Base-by-base conservation (phyloP, 2,797 vertebrate genomes). In the Acridotheres tristis region DNA sequence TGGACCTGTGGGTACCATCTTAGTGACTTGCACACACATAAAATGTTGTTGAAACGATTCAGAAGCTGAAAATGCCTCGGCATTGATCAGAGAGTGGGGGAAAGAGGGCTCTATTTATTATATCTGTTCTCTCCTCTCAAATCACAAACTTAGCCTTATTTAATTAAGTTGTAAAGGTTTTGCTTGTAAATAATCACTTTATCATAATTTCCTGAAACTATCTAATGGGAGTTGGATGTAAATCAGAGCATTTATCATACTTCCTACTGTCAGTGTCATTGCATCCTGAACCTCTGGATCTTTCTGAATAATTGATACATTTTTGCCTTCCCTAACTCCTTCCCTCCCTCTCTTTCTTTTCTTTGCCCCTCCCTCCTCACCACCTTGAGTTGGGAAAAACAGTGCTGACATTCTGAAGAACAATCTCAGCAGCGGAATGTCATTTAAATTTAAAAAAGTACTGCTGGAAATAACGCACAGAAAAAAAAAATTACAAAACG, bases 181-280 rank as follows among this genome's bases (percentile, higher is more conserved):
- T 74, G 53, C 86, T 85, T 66, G 65, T 96, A 97, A 96, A 96
- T 97, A 96, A 97, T 89, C 65, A 93, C 82, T 96, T 91, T 86
- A 94, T 96, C 97, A 96, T 97, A 95, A 95, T 97, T 97, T 97
- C 78, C 76, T 61, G 62, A 93, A 96, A 95, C 54, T 92, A 90
- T 85, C 87, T 95, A 92, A 95, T 95, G 96, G 88, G 93, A 96
- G 73, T 81, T 93, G 90, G 85, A 96, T 96, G 68, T 78, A 95
- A 96, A 97, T 85, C 88, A 71, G 29, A 34, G 16, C 88, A 97
- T 97, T 94, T 92, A 97, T 97, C 96, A 96, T 80, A 79, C 27
- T 94, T 95, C 34, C 73, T 93, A 48, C 62, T 76, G 73, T 78
- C 13, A 1, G 73, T 91, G 72, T 88, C 87, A 96, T 82, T 15